Conservation (phyloP, 2,113 vertebrate genomes). For the Crotophaga sulcirostris region DNA sequence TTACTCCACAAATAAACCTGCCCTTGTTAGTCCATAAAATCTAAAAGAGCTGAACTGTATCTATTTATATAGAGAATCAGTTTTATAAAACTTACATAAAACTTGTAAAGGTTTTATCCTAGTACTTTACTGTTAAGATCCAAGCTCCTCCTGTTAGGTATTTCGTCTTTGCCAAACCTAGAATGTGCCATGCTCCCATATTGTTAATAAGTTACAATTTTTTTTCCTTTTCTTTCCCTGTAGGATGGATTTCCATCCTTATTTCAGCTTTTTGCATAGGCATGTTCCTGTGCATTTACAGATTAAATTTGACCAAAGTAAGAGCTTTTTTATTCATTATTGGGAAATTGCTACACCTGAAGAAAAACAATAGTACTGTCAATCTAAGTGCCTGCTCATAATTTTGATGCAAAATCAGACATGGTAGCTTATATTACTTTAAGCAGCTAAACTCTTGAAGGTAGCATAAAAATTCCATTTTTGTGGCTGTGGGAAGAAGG, state of each 20-base stretch:
- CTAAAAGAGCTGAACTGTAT: background rate
- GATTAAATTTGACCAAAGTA: background rate
- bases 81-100: background rate
- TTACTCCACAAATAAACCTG: background rate
- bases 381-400: background rate
- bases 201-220: background rate
- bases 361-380: background rate
- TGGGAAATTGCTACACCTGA: background rate
- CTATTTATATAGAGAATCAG: background rate
- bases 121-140: background rate
- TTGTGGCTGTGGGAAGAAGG: background rate
- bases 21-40: background rate
- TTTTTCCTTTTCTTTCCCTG: background rate
- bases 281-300: background rate
- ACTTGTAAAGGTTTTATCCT: background rate
- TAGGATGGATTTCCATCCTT: background rate
- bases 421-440: background rate
- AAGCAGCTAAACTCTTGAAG: background rate
- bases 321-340: background rate
- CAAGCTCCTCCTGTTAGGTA: background rate
- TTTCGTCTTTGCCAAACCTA: background rate
- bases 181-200: background rate
- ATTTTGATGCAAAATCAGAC: background rate
- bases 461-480: background rate
- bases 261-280: background rate